Evolutionary conservation across 1,140 invertebrate species (phyloP).

Genomic region (Elysia chlorotica): DNA sequence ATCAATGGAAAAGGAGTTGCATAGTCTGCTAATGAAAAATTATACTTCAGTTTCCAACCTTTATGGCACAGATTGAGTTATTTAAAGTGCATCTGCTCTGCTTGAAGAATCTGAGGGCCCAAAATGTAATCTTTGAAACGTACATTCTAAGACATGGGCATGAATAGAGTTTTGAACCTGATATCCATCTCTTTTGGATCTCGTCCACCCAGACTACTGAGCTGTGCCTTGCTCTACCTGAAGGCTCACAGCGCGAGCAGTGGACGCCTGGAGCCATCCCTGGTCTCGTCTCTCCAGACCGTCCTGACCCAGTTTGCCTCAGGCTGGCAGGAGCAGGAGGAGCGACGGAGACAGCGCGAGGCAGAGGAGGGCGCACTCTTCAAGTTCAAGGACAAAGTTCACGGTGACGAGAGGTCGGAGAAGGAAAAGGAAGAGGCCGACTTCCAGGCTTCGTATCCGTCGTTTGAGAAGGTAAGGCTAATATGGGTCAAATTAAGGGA

Average conservation of each 20-base stretch:
- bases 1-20: too few species aligned
- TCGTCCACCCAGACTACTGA: constrained; percentile 49
- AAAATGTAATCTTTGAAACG: too few species aligned
- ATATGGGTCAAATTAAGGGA: too few species aligned
- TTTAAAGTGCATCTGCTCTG: too few species aligned
- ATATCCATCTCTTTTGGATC: too few species aligned
- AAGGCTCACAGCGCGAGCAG: constrained; percentile 38
- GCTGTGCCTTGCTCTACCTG: constrained; percentile 35
- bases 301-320: constrained; percentile 62
- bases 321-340: constrained; percentile 78
- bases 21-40: too few species aligned
- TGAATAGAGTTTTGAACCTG: too few species aligned
- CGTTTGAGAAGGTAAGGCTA: constrained; percentile 68
- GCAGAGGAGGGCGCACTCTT: constrained; percentile 82
- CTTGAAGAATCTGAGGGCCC: too few species aligned
- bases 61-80: too few species aligned
- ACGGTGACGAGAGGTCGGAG: constrained; percentile 67
- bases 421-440: constrained; percentile 76
- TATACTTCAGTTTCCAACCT: too few species aligned
- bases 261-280: constrained; percentile 31
- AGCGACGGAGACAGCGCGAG: constrained; percentile 71
- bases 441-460: constrained; percentile 78
- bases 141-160: too few species aligned
- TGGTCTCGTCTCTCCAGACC: constrained; percentile 34
- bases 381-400: constrained; percentile 69